Evolutionary conservation across 1,140 invertebrate genomes (phyloP).

Genomic region (Pogonomyrmex barbatus): DNA sequence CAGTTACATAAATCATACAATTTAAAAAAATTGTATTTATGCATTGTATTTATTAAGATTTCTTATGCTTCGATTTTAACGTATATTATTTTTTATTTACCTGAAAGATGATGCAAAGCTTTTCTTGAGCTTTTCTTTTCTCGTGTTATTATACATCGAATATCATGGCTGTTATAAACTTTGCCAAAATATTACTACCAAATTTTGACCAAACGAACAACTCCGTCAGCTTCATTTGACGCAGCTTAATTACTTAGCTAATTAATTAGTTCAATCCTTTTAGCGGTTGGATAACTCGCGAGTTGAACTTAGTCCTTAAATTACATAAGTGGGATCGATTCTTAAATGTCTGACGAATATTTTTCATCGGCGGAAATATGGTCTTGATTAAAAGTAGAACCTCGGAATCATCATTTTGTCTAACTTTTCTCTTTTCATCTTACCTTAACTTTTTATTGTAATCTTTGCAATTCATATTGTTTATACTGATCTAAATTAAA

Average conservation of each 20-base stretch:
- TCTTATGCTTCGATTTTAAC: not conserved
- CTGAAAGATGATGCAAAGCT: conserved; percentile 38
- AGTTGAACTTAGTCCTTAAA: conserved; percentile 57
- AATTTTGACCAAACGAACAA: conserved; percentile 32
- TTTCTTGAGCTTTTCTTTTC: no score
- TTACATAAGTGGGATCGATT: conserved; percentile 59
- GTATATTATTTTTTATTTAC: not conserved
- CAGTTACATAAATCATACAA: not conserved
- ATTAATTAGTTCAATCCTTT: conserved; percentile 59
- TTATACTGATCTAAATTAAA: not conserved
- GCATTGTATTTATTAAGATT: not conserved
- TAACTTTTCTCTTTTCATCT: conserved; percentile 28
- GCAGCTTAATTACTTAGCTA: conserved; percentile 56
- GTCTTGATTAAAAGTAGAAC: conserved; percentile 55
- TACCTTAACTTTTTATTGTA: not conserved
- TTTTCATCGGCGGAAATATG: conserved; percentile 53
- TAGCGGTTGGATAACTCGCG: conserved; percentile 42
- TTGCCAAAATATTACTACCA: conserved; percentile 19
- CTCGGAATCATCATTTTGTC: conserved; percentile 50
- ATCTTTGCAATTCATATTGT: not conserved
- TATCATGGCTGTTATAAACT: not conserved
- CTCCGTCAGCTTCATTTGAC: conserved; percentile 34
- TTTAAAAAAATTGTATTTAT: not conserved
- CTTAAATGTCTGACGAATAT: conserved; percentile 54
- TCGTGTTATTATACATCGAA: not conserved